Evolutionary conservation across 2,888 invertebrate genomes (phyloP), one percentile per base, ranked within the genome.

Genomic region (Cephus runcator): DNA sequence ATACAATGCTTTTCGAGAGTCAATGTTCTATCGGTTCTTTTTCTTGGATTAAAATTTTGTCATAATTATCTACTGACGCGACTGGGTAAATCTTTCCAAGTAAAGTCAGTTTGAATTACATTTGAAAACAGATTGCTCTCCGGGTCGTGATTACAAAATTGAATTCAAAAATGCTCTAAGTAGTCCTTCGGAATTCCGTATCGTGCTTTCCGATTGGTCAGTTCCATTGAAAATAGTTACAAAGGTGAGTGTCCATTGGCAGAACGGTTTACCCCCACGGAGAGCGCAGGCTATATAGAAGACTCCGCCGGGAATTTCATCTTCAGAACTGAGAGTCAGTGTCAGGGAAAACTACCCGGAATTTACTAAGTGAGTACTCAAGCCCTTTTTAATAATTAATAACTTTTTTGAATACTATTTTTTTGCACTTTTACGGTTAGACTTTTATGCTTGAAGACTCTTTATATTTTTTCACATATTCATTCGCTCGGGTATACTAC

Each of bases 321-420:
- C 91, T 91, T 91, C 88, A 90, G 90, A 90, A 88, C 89, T 87
- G 86, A 89, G 87, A 90, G 88, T 89, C 90, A 90, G 89, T 90
- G 90, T 90, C 89, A 90, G 86, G 88, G 89, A 87, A 89, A 83
- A 86, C 87, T 83, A 88, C 86, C 85, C 84, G 84, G 82, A 86
- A 85, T 84, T 85, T 85, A 79, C 81, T 79, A 87, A 87, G 87
- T 88, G 85, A 88, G 88, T 87, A 87, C 83, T 77, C 80, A 86
- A 88, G 87, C 86, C 85, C 23, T 56, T 23, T 23, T 2, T 56
- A 56, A 56, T 56, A 23, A 56, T 9, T 56, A 56, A 56, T 40
- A 40, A 1, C 23, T 23, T 56, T 56, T 23, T 23, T 15, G 1
- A 56, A 56, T 56, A 15, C 23, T 23, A 56, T 9, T 73, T 79